Percentiles rank a stretch among this genome's conserved stretches.
These are phyloP conservation scores for Oscheius sp. DNA, from an alignment of 2,888 invertebrate genomes.

Conservation along the genomic window DNA sequence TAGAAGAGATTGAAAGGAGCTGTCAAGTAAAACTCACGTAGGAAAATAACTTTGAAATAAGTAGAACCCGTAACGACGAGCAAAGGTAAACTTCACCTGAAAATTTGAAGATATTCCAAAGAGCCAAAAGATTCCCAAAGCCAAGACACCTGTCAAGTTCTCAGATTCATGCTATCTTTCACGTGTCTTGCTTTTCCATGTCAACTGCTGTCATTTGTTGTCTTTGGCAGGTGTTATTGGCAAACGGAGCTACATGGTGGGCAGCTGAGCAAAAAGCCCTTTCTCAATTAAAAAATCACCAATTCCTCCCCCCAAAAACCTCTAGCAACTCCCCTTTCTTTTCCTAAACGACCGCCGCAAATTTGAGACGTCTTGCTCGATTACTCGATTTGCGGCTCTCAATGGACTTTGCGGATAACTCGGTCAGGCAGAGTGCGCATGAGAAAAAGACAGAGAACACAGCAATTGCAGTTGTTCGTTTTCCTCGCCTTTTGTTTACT, in stretches of 20 bases:
- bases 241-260: not conserved
- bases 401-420: constrained; percentile 17
- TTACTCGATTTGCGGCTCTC: constrained; percentile 30
- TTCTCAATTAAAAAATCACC: too few relatives aligned
- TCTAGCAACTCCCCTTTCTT: too few relatives aligned
- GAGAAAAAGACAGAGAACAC: not conserved
- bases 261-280: too few relatives aligned
- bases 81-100: constrained; percentile 70
- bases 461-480: not conserved
- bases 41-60: constrained; percentile 70
- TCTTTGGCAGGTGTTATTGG: not conserved
- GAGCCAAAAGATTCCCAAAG: not conserved
- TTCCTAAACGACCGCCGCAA: constrained; percentile 9
- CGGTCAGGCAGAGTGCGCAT: not conserved
- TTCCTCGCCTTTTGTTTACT: not conserved
- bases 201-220: not conserved
- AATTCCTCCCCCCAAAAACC: too few relatives aligned
- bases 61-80: constrained; percentile 70
- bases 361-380: constrained; percentile 29
- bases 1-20: too few relatives aligned
- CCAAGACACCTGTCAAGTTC: not conserved
- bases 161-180: not conserved
- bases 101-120: constrained; percentile 3
- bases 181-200: too few relatives aligned
- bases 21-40: too few relatives aligned